phyloP scores from a whole-genome alignment of 1,140 invertebrate genomes.

The Phthorimaea operculella region DNA sequence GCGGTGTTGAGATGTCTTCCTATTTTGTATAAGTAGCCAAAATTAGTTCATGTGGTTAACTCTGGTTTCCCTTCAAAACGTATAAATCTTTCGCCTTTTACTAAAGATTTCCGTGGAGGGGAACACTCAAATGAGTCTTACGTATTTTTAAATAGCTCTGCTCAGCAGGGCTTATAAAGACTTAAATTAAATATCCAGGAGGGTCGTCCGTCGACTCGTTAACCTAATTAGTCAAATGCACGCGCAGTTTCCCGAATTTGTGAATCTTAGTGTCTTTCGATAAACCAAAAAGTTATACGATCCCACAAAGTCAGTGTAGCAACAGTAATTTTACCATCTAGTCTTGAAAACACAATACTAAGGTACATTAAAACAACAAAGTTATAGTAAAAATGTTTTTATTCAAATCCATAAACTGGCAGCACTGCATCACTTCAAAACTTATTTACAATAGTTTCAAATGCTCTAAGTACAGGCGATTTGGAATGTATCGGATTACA shows the following conservation, averaged over 20 bases:
- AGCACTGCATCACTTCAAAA: conserved; percentile 43
- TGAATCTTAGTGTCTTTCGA: too few relatives aligned
- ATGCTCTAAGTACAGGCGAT: conserved; percentile 50
- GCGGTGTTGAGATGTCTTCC: too few relatives aligned
- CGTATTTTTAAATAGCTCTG: conserved; percentile 15
- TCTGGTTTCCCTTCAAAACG: conserved; percentile 16
- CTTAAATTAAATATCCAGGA: too few relatives aligned
- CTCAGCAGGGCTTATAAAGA: neutral
- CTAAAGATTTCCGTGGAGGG: conserved; percentile 3
- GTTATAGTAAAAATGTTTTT: conserved; percentile 36
- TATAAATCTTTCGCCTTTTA: conserved; percentile 1
- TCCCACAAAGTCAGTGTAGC: too few relatives aligned
- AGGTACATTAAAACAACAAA: too few relatives aligned
- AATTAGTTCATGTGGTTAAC: neutral
- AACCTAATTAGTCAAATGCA: too few relatives aligned
- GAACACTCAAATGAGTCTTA: conserved; percentile 3
- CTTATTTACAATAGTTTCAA: conserved; percentile 52
- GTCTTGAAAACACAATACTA: too few relatives aligned
- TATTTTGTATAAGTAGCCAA: too few relatives aligned
- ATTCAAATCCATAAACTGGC: conserved; percentile 55
- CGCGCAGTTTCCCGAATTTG: too few relatives aligned
- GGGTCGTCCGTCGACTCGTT: too few relatives aligned
- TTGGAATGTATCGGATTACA: conserved; percentile 41
- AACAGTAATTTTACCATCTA: too few relatives aligned
- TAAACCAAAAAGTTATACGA: too few relatives aligned